Percentiles rank a stretch among this genome's conserved stretches.
phyloP scores from a whole-genome alignment of 2,888 invertebrate species.

The Cabera pusaria region DNA sequence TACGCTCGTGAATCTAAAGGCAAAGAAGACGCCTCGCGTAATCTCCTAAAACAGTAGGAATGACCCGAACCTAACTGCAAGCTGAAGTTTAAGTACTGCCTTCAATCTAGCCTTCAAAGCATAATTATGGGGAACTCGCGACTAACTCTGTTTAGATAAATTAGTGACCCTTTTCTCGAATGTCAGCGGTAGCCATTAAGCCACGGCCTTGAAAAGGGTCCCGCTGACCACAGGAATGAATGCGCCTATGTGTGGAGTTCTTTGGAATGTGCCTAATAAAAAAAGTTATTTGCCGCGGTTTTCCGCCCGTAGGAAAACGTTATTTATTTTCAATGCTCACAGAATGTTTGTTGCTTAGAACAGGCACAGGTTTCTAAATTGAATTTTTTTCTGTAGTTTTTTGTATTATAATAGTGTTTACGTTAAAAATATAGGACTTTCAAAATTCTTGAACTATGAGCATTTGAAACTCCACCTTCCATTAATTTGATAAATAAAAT shows the following conservation, averaged over 20 bases:
- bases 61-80: neutral
- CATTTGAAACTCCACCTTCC: too few relatives aligned
- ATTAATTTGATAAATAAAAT: too few relatives aligned
- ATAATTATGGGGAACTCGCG: slow-evolving; percentile 67
- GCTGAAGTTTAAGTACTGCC: slow-evolving; percentile 1
- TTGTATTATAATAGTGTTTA: too few relatives aligned
- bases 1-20: too few relatives aligned
- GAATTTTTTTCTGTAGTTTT: too few relatives aligned
- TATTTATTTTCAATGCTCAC: too few relatives aligned
- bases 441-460: too few relatives aligned
- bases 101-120: slow-evolving; percentile 51
- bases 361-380: too few relatives aligned
- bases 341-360: too few relatives aligned
- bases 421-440: too few relatives aligned
- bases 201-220: slow-evolving; percentile 63
- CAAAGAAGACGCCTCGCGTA: too few relatives aligned
- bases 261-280: slow-evolving; percentile 35
- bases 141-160: slow-evolving; percentile 74
- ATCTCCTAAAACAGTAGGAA: neutral
- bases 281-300: slow-evolving; percentile 9
- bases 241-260: slow-evolving; percentile 41
- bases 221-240: slow-evolving; percentile 43
- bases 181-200: slow-evolving; percentile 72
- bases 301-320: neutral
- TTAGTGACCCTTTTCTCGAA: slow-evolving; percentile 79